Evolutionary conservation across 1,140 invertebrate genomes (phyloP), one percentile per base, ranked within the genome.

Genomic region (Pteromalus puparum): DNA sequence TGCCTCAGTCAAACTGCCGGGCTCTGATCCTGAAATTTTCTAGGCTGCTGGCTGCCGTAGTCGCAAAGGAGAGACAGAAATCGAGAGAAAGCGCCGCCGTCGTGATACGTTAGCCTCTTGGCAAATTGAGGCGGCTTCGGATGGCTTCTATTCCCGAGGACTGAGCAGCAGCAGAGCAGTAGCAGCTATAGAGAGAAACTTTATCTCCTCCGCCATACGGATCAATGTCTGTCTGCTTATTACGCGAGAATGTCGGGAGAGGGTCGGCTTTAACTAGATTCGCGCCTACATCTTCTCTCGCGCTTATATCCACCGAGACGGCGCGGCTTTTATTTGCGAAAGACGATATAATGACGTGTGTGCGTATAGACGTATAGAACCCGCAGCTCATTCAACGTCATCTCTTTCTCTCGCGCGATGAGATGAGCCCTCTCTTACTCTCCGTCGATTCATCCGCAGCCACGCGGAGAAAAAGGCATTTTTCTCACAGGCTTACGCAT

Each of bases 151-250:
- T 68, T 24, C 24, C 18, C 7, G 67, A n/a, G 18, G 18, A 53
- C 18, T 10, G 38, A 72, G 67, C 42, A 46, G n/a, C 12, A 61
- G 34, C 46, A 34, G 28, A 46, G n/a, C 12, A 61, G 34, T 24
- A 34, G 28, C 48, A 21, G 21, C 48, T 38, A 34, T 34, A 34
- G 3, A n/a, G n/a, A 21, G 61, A 28, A 61, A 82, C 21, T 82
- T 74, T 75, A 82, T 82, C 81, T 75, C 72, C 48, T 34, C 21
- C 34, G 46, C 1, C 46, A 26, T 46, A 67, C 34, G 48, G 73
- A 82, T 82, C 81, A 46, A 82, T 68, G 81, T 46, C 81, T 68
- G 81, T 46, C 81, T 46, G 30, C 46, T 82, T 82, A 82, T 82
- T 82, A 76, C 73, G 38, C 34, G 18, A 73, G 18, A 53, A 70